These are phyloP conservation scores for Tautogolabrus adspersus DNA, from an alignment of 2,113 vertebrate species.

Conservation along the genomic window DNA sequence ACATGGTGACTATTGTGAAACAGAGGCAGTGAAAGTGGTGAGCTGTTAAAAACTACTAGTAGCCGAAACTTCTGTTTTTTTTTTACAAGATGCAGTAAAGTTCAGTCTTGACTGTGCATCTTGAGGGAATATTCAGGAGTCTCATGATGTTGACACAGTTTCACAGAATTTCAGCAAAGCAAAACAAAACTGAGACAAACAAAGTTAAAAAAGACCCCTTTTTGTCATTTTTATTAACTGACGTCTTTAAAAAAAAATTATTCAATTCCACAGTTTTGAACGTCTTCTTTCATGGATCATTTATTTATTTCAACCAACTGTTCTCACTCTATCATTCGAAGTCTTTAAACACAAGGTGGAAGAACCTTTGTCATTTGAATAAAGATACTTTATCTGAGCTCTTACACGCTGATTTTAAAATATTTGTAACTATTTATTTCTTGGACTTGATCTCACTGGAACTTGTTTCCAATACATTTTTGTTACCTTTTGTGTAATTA, in stretches of 20 bases:
- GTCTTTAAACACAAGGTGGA: background rate
- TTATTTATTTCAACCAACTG: background rate
- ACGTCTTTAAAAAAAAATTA: background rate
- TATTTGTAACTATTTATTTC: background rate
- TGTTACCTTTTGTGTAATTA: background rate
- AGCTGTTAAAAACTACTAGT: background rate
- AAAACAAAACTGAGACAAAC: background rate
- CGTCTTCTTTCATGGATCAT: background rate
- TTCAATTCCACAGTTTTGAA: background rate
- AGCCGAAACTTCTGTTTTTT: constrained; percentile 12
- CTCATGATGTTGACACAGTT: constrained; percentile 49
- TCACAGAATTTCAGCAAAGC: constrained; percentile 11
- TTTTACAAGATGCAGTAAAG: background rate
- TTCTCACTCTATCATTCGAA: background rate
- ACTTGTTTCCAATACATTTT: background rate
- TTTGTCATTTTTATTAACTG: background rate
- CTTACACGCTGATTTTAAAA: too few species aligned
- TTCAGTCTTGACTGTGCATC: constrained; percentile 26
- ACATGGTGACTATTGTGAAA: background rate
- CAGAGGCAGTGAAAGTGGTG: background rate
- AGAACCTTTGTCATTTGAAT: background rate
- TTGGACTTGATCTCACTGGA: background rate
- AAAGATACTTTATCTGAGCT: too few species aligned
- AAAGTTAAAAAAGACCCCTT: background rate
- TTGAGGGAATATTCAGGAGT: constrained; percentile 44